Evolutionary conservation across 2,797 vertebrate species (phyloP).

Genomic region (Hemibagrus guttatus): DNA sequence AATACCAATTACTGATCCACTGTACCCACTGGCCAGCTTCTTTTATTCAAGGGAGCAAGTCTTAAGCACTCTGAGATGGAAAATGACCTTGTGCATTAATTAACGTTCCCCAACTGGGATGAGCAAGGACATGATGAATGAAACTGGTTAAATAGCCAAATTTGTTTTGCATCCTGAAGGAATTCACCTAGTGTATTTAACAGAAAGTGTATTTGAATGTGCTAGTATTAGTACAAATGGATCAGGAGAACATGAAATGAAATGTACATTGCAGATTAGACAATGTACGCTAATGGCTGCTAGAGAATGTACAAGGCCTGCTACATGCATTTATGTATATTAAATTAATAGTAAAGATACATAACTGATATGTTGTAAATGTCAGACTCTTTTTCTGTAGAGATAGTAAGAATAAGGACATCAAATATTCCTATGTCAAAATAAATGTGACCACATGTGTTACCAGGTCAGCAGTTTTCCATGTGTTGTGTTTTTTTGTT

Average conservation of each 20-base stretch:
- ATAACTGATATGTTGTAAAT: not conserved
- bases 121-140: conserved; percentile 11
- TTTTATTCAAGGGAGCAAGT: not conserved
- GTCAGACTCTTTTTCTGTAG: not conserved
- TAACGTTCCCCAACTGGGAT: not conserved
- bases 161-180: not conserved
- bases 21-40: not conserved
- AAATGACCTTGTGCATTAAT: conserved; percentile 12
- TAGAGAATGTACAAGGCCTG: not conserved
- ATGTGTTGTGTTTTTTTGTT: no score
- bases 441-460: not conserved
- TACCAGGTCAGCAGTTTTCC: not conserved
- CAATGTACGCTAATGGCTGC: not conserved
- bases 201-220: not conserved
- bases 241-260: not conserved
- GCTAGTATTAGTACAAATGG: not conserved
- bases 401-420: not conserved
- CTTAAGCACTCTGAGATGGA: not conserved
- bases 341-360: not conserved
- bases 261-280: not conserved
- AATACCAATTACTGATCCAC: conserved; percentile 29
- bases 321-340: not conserved
- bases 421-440: not conserved
- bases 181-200: not conserved
- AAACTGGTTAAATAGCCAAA: not conserved